Conservation (phyloP, 2,888 invertebrate genomes). For the Galeruca laticollis region DNA sequence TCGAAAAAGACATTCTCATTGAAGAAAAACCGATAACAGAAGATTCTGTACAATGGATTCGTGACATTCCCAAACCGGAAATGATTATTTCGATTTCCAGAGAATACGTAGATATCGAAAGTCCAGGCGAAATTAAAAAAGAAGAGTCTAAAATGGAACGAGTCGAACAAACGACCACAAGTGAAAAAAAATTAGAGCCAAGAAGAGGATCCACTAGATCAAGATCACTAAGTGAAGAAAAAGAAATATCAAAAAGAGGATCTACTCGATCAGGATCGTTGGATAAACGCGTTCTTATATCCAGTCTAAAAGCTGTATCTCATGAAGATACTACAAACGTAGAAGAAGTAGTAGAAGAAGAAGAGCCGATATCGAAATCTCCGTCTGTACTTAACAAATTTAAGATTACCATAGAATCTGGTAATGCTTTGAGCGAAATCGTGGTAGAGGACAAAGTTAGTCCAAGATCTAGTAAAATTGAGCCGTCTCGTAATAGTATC, state of each 20-base stretch:
- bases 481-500: background rate
- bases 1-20: background rate
- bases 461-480: too few species aligned
- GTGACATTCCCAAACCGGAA: background rate
- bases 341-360: background rate
- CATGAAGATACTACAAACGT: background rate
- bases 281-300: background rate
- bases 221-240: background rate
- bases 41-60: background rate
- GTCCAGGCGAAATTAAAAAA: background rate
- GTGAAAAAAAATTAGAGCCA: background rate
- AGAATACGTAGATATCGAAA: background rate
- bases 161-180: background rate
- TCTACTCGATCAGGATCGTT: background rate
- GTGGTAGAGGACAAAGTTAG: background rate
- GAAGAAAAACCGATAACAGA: background rate
- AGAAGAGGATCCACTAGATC: background rate
- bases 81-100: constrained; percentile 4
- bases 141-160: background rate
- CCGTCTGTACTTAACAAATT: background rate
- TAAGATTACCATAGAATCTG: background rate
- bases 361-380: background rate
- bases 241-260: background rate
- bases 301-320: background rate
- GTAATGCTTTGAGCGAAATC: background rate